phyloP scores from a whole-genome alignment of 2,797 vertebrate species.

The Amblyopsis hoosieri region DNA sequence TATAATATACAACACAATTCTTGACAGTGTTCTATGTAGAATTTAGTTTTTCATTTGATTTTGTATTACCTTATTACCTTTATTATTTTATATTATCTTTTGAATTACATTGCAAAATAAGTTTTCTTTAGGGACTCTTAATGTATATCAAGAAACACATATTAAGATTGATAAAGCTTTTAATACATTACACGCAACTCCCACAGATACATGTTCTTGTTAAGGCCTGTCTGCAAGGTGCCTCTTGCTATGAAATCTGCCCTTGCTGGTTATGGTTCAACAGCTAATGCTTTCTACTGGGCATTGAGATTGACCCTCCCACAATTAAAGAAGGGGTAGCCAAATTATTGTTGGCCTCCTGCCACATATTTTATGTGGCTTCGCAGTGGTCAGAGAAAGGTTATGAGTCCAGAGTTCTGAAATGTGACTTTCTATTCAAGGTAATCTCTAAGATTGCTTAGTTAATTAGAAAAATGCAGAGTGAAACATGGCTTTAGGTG shows the following conservation, averaged over 20 bases:
- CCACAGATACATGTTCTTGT: slow-evolving; percentile 15
- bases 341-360: slow-evolving; percentile 70
- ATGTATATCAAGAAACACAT: too few species aligned
- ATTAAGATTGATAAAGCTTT: too few species aligned
- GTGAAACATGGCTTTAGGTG: slow-evolving; percentile 25
- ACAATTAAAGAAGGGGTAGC: slow-evolving; percentile 72
- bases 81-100: too few species aligned
- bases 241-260: slow-evolving; percentile 55
- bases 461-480: slow-evolving; percentile 50
- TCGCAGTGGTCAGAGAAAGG: slow-evolving; percentile 53
- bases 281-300: slow-evolving; percentile 63
- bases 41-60: too few species aligned
- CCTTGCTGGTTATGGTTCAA: slow-evolving; percentile 62
- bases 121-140: too few species aligned
- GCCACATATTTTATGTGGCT: slow-evolving; percentile 63
- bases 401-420: slow-evolving; percentile 40
- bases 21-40: too few species aligned
- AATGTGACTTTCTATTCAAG: slow-evolving; percentile 46
- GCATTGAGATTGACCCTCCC: slow-evolving; percentile 57
- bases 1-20: too few species aligned
- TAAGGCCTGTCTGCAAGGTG: slow-evolving; percentile 41
- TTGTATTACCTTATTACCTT: too few species aligned
- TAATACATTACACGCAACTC: slow-evolving; percentile 1
- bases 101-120: too few species aligned
- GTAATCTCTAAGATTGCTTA: slow-evolving; percentile 39